Percentiles rank a stretch among this genome's conserved stretches.
Evolutionary conservation across 2,797 vertebrate genomes (phyloP).

Genomic region (Botia almorhae): DNA sequence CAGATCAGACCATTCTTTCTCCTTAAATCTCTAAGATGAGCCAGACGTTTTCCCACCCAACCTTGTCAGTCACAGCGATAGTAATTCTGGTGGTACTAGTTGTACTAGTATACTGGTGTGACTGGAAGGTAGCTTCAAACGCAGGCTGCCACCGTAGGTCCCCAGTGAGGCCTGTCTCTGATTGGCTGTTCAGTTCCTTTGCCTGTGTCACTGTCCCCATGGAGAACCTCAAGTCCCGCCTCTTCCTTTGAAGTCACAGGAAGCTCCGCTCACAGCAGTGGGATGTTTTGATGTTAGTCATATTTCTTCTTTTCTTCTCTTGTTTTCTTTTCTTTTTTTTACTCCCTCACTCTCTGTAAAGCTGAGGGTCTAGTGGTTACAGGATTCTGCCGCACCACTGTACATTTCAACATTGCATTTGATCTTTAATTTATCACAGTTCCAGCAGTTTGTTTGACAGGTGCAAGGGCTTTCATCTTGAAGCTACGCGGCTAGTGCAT

Average conservation of each 20-base stretch:
- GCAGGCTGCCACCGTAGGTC: slow-evolving; percentile 23
- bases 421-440: slow-evolving; percentile 98
- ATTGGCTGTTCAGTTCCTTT: slow-evolving; percentile 50
- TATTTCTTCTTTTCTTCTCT: slow-evolving; percentile 71
- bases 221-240: slow-evolving; percentile 57
- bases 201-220: slow-evolving; percentile 53
- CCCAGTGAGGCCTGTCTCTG: slow-evolving; percentile 34
- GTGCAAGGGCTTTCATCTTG: slow-evolving; percentile 91
- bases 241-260: slow-evolving; percentile 65
- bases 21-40: slow-evolving; percentile 38
- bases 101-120: slow-evolving; percentile 32
- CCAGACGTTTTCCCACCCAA: slow-evolving; percentile 33
- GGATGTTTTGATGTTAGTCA: slow-evolving; percentile 81
- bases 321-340: slow-evolving; percentile 40
- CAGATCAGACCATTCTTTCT: slow-evolving; percentile 10
- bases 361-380: slow-evolving; percentile 81
- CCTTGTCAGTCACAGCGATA: not conserved
- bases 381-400: slow-evolving; percentile 83
- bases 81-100: slow-evolving; percentile 21
- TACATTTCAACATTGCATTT: slow-evolving; percentile 86
- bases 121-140: slow-evolving; percentile 59
- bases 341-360: slow-evolving; percentile 62
- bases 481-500: slow-evolving; percentile 80
- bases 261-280: slow-evolving; percentile 56
- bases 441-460: slow-evolving; percentile 97